phyloP scores from a whole-genome alignment of 2,113 vertebrate species.

The Actenoides lindsayi region DNA sequence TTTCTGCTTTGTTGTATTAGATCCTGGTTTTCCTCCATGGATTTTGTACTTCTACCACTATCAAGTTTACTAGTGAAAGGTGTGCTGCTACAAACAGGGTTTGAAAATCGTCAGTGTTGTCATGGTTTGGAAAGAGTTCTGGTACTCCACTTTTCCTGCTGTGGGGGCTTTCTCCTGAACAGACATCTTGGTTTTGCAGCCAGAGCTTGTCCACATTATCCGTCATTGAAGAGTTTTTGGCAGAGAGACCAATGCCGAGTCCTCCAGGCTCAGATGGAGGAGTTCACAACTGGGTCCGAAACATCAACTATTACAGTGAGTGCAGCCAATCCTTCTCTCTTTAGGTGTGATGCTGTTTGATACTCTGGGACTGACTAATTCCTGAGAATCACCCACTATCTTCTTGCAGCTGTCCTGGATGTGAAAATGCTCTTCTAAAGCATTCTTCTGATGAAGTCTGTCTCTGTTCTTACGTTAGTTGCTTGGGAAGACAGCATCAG shows the following conservation, averaged over 20 bases:
- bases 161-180: constrained; percentile 12
- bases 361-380: not conserved
- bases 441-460: not conserved
- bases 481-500: not conserved
- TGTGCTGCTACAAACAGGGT: not conserved
- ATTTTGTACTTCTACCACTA: not conserved
- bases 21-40: not conserved
- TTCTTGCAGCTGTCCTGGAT: not conserved
- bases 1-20: not conserved
- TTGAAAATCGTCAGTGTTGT: not conserved
- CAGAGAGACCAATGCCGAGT: constrained; percentile 85
- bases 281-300: constrained; percentile 89
- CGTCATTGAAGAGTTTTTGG: constrained; percentile 97
- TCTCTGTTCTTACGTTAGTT: not conserved
- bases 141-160: not conserved
- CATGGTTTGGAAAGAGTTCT: not conserved
- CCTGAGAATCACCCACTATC: not conserved
- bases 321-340: constrained; percentile 19
- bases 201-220: constrained; percentile 96
- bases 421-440: not conserved
- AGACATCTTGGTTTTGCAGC: constrained; percentile 73
- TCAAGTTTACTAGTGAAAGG: not conserved
- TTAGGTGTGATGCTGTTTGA: not conserved
- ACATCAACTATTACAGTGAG: constrained; percentile 97
- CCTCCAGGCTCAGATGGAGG: constrained; percentile 77